phyloP scores from a whole-genome alignment of 2,113 vertebrate genomes.

The Turdus rufiventris region DNA sequence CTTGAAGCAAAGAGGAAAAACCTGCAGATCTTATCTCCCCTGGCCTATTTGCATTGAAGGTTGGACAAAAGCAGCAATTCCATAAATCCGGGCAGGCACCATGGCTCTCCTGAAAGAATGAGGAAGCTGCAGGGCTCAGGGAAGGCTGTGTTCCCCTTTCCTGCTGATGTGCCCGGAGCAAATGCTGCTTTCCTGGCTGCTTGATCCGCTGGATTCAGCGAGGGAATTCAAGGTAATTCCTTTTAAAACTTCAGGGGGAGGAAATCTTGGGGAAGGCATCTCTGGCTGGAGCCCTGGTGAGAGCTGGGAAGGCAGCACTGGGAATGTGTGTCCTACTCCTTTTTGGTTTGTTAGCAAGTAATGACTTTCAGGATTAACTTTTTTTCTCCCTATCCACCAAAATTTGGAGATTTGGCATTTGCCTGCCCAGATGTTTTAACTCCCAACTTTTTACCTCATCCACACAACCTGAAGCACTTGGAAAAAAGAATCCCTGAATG shows the following conservation, averaged over 20 bases:
- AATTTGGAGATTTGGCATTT: neutral
- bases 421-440: neutral
- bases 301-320: neutral
- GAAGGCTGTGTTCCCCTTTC: neutral
- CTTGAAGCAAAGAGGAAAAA: neutral
- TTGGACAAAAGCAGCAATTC: constrained; percentile 40
- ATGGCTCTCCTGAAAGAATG: neutral
- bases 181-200: neutral
- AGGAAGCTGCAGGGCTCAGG: neutral
- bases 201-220: neutral
- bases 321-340: neutral
- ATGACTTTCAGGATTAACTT: fast-evolving
- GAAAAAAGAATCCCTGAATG: neutral
- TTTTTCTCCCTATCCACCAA: neutral
- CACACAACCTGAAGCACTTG: fast-evolving
- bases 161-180: neutral
- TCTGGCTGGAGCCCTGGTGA: fast-evolving
- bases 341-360: neutral
- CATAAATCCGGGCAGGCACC: neutral
- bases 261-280: neutral
- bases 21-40: neutral
- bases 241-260: neutral
- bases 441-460: neutral
- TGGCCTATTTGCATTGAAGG: constrained; percentile 42
- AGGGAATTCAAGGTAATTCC: neutral